Base-by-base conservation (phyloP, 2,888 invertebrate species). In the Parapristionchus giblindavisi region DNA sequence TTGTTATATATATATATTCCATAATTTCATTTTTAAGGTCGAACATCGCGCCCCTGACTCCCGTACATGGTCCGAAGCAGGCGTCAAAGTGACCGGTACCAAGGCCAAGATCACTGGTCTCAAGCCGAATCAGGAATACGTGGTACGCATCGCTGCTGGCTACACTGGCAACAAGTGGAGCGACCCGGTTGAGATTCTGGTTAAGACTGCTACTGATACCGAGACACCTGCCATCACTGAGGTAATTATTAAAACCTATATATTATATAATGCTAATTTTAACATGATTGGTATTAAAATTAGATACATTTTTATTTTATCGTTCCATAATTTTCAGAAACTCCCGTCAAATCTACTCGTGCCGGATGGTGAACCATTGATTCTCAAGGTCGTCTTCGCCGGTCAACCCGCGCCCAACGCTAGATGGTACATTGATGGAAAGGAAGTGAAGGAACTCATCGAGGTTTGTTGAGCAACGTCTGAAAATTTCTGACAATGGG, bases 71-170 rank as follows among this genome's bases (percentile, higher is more conserved):
- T 71, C 72, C 8, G 68, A 76, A 6, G 71, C 75, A 29, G 81
- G 79, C 36, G 52, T 75, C 2, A 76, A 77, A 3, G 77, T 77
- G 52, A 76, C 75, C 29, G 58, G 75, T 11, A 63, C 78, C 24
- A 71, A 75, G 21, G 63, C 79, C 17, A 78, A 80, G 24, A 77
- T 83, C 51, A 76, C 58, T 4, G 77, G 78, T 11, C 74, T 85
- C 4, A 75, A 76, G n/a, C 77, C 82, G 36, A 81, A 83, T 72
- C 78, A 79, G 24, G 85, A 85, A 63, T 84, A 85, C 74, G 61
- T 81, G 24, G 80, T 85, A 65, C 73, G 83, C 21, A 81, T 85
- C 1, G 68, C 79, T 38, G 81, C 82, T 29, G 76, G 65, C 61
- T 80, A 11, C 56, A 75, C 17, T 40, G 48, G 11, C 65, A 78